phyloP scores from a whole-genome alignment of 2,113 vertebrate species.

The Nibea coibor region DNA sequence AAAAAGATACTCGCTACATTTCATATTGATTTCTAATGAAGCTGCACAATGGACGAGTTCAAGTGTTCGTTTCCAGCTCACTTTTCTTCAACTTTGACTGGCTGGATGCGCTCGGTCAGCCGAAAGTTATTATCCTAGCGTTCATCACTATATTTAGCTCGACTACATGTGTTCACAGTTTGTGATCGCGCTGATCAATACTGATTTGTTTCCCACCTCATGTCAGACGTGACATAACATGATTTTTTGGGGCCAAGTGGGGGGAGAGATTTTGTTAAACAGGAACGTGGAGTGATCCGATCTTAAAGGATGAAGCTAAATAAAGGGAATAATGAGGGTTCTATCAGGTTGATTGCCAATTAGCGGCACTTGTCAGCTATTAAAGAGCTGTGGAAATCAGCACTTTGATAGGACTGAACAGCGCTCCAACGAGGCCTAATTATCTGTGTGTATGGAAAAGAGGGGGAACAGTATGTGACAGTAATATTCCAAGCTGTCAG shows the following conservation, averaged over 20 bases:
- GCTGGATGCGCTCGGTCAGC: not conserved
- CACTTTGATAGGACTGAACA: not conserved
- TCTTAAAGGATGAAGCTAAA: not conserved
- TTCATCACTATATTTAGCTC: not conserved
- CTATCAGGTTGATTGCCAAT: not conserved
- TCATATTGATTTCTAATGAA: not conserved
- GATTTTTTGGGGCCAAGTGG: not conserved
- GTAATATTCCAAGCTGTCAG: no score
- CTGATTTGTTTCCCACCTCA: not conserved
- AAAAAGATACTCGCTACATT: not conserved
- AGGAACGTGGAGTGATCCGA: not conserved
- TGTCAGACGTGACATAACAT: not conserved
- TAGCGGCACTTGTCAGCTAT: not conserved
- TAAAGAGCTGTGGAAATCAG: not conserved
- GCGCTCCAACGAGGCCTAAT: not conserved
- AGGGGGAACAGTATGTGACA: not conserved
- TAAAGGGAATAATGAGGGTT: not conserved
- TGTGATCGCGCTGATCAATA: not conserved
- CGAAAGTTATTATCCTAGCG: not conserved
- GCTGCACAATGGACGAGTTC: not conserved
- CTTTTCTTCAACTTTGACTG: not conserved
- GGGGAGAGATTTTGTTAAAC: not conserved
- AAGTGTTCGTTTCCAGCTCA: not conserved
- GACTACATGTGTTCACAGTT: not conserved
- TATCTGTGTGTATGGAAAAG: not conserved